Evolutionary conservation across 1,140 invertebrate genomes (phyloP).

Genomic region (Pygmarrhopalites habei): DNA sequence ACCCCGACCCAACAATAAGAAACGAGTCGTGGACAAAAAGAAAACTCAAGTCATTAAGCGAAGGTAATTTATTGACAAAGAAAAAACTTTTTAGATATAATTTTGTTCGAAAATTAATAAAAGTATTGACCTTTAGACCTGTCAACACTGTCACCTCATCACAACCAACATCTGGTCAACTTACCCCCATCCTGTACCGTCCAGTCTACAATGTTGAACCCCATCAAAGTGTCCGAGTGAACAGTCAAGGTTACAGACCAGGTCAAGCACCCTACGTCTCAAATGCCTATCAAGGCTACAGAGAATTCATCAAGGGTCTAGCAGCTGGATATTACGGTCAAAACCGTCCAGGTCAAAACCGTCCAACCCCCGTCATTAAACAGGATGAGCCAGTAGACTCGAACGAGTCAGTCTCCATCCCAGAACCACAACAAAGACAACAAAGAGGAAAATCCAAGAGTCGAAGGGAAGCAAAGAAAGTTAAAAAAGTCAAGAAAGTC

Average conservation of each 20-base stretch:
- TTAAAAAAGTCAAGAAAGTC: neutral
- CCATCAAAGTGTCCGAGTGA: neutral
- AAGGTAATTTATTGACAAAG: neutral
- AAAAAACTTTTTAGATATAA: no score
- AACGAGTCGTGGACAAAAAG: neutral
- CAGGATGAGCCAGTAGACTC: constrained; percentile 4
- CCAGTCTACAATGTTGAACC: constrained; percentile 10
- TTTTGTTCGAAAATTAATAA: no score
- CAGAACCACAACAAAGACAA: no score
- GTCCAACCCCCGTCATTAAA: constrained; percentile 8
- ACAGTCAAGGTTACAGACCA: neutral
- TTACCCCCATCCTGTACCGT: neutral
- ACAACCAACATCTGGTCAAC: neutral
- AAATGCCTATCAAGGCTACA: neutral
- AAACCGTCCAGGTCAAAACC: no score
- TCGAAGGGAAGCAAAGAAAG: constrained; percentile 14
- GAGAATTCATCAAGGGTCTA: neutral
- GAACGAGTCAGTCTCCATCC: neutral
- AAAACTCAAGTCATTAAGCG: neutral
- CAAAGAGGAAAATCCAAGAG: neutral
- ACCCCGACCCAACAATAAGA: constrained; percentile 1
- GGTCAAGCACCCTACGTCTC: neutral
- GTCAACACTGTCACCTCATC: neutral
- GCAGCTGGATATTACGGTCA: neutral
- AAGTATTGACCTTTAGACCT: no score